Base-by-base conservation (phyloP, 2,797 vertebrate genomes). In the Tadarida brasiliensis region DNA sequence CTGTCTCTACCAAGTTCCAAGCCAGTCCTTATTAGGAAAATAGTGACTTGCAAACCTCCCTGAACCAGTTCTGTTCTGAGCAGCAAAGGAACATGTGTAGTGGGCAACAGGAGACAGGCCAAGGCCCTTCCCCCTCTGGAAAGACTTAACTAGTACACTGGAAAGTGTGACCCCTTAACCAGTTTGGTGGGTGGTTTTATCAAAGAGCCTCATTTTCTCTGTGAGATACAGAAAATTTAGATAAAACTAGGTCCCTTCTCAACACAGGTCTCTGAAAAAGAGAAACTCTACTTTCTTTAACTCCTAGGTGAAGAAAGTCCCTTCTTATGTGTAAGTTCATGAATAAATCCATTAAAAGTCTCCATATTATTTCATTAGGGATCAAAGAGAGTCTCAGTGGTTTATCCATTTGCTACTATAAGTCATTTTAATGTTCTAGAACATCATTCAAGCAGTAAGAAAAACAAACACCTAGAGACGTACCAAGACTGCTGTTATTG, bases 261-360 rank as follows among this genome's bases (percentile, higher is more conserved):
- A 51, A 61, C 4, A 14, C 14, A 28, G 20, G 11, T 65, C 54
- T 94, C 93, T n/a, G 56, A 81, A 68, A 54, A 54, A 59, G 11
- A 96, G 30, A 73, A 85, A 84, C 1, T 51, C 11, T 39, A n/a
- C 73, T 95, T 93, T 88, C 49, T 35, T 74, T 26, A 81, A 49
- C 39, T 90, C 54, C 63, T 17, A 74, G 51, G 77, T 22, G 24
- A 96, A 57, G 56, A 81, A 49, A 67, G 30, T 57, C 22, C 2
- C n/a, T 93, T 82, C 56, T 83, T 35, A 51, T 26, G 22, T 39
- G 28, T 81, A 47, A 19, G 24, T 73, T n/a, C 26, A 61, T 20
- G 86, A 90, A 57, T 0, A 8, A 81, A 67, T 71, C 26, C 56
- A 44, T 20, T 44, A 49, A 70, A 17, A 15, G 5, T n/a, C 61